phyloP scores from a whole-genome alignment of 2,888 invertebrate species.

The Branchellion lobata region DNA sequence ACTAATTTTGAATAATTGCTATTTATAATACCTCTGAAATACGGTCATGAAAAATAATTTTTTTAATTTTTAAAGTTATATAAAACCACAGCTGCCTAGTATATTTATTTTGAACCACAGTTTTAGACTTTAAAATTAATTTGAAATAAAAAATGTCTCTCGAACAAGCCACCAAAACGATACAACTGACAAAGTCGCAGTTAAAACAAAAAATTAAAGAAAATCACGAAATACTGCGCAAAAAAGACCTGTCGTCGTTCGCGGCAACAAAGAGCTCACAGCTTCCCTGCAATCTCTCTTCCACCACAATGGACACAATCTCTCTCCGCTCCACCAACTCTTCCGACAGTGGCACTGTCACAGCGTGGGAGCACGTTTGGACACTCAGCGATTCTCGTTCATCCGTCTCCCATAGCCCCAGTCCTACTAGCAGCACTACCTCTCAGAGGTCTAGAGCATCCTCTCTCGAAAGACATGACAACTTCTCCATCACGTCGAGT shows the following conservation, averaged over 20 bases:
- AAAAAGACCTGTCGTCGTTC: neutral
- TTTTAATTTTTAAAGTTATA: too few species aligned
- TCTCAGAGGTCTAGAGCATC: neutral
- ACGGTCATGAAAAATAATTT: too few species aligned
- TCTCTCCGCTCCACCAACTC: conserved; percentile 31
- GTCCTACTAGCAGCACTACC: neutral
- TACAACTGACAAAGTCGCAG: too few species aligned
- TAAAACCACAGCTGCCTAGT: too few species aligned
- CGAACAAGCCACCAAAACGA: too few species aligned
- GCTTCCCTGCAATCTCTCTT: neutral
- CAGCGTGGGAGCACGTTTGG: conserved; percentile 5
- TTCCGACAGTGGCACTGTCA: conserved; percentile 20
- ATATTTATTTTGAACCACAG: too few species aligned
- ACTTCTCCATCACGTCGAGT: neutral
- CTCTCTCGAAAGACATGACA: too few species aligned
- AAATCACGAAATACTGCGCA: neutral
- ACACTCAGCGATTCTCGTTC: neutral
- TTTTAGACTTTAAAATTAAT: too few species aligned
- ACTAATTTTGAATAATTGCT: too few species aligned
- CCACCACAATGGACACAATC: neutral
- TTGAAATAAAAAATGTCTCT: too few species aligned
- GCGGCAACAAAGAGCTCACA: neutral
- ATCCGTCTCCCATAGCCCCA: neutral
- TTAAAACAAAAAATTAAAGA: neutral
- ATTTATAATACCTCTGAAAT: too few species aligned